These are phyloP conservation scores for Oligia fasciuncula DNA, from an alignment of 2,888 invertebrate genomes.

Conservation along the genomic window DNA sequence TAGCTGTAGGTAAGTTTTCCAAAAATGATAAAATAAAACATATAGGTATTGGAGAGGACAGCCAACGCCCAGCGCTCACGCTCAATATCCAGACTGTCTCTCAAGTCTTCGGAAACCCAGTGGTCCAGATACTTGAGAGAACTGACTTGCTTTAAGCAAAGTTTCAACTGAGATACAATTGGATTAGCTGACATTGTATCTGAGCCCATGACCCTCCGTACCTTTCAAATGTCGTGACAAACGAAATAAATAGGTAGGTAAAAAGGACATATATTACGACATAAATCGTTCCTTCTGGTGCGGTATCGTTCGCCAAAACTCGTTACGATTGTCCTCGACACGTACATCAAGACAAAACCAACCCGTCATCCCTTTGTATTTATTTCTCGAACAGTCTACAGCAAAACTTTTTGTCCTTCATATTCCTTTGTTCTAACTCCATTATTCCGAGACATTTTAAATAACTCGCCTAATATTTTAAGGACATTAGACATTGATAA, in stretches of 20 bases:
- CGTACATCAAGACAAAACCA: constrained; percentile 48
- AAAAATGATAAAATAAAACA: too few species aligned
- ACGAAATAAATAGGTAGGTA: not conserved
- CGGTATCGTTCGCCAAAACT: constrained; percentile 30
- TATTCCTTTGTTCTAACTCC: constrained; percentile 50
- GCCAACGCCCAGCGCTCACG: too few species aligned
- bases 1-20: too few species aligned
- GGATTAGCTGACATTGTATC: too few species aligned
- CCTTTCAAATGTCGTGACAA: too few species aligned
- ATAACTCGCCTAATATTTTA: constrained; percentile 43
- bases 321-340: constrained; percentile 35
- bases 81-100: too few species aligned
- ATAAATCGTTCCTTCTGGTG: constrained; percentile 1
- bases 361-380: constrained; percentile 47
- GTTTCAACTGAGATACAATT: too few species aligned
- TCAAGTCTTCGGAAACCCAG: too few species aligned
- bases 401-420: constrained; percentile 36
- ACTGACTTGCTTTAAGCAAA: too few species aligned
- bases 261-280: not conserved
- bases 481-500: constrained; percentile 28
- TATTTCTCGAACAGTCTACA: constrained; percentile 40
- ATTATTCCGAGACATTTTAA: constrained; percentile 42
- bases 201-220: too few species aligned
- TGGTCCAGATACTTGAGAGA: too few species aligned
- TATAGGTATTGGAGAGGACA: too few species aligned